These are phyloP conservation scores for Dasysyrphus tricinctus DNA, from an alignment of 2,888 invertebrate species.

Conservation along the genomic window DNA sequence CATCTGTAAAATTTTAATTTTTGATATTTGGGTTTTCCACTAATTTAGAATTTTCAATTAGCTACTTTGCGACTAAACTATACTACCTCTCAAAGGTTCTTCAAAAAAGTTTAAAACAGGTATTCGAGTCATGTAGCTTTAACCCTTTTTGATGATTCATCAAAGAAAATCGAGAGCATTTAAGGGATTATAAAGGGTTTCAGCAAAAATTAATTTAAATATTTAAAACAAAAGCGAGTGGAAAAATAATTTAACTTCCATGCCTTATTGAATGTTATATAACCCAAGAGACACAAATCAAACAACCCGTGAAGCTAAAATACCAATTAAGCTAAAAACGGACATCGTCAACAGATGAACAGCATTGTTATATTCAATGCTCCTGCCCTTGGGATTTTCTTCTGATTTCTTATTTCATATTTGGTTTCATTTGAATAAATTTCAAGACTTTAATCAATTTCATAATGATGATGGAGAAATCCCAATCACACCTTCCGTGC, in stretches of 20 bases:
- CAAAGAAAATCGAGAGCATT: background rate
- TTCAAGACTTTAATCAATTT: too few relatives aligned
- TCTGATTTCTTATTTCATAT: background rate
- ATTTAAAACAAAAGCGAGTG: background rate
- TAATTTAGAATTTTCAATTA: background rate
- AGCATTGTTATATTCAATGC: constrained; percentile 8
- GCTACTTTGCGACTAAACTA: too few relatives aligned
- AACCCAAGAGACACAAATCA: background rate
- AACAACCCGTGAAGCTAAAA: background rate
- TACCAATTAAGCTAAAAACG: background rate
- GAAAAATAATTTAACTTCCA: background rate
- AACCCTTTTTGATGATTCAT: background rate
- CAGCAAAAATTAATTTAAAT: background rate
- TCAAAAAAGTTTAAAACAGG: background rate
- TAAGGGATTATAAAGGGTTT: background rate
- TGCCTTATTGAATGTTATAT: background rate
- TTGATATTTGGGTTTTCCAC: background rate
- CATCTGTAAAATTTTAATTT: background rate
- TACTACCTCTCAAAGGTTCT: background rate
- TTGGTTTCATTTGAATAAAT: background rate
- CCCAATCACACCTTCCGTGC: too few relatives aligned
- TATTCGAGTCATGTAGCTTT: background rate
- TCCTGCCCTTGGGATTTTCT: background rate
- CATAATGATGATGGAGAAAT: too few relatives aligned
- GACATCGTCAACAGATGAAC: background rate